phyloP scores from a whole-genome alignment of 2,113 vertebrate species.

The Myiopsitta monachus region DNA sequence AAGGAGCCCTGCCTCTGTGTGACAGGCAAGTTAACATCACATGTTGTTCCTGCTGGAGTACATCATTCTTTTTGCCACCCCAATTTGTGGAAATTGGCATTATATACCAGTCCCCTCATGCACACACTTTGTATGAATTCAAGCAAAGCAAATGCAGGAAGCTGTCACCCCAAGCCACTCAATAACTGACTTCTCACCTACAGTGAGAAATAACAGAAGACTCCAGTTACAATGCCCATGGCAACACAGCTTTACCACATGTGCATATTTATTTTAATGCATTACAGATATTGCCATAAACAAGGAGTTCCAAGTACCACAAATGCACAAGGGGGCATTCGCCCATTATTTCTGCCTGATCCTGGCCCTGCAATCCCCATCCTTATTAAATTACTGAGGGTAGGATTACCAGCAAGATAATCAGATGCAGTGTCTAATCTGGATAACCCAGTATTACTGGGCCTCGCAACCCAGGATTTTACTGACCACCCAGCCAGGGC shows the following conservation, averaged over 20 bases:
- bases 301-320: neutral
- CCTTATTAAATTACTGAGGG: slow-evolving; percentile 62
- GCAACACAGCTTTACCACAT: neutral
- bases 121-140: neutral
- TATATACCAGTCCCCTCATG: neutral
- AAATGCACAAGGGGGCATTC: neutral
- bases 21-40: neutral
- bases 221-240: neutral
- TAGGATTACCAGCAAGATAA: slow-evolving; percentile 58
- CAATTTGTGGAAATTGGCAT: neutral
- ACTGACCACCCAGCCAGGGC: neutral
- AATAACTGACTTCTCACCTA: neutral
- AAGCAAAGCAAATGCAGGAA: neutral
- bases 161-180: neutral
- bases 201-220: neutral
- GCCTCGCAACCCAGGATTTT: slow-evolving; percentile 9
- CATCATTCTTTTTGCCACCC: neutral
- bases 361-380: slow-evolving; percentile 6
- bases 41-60: neutral
- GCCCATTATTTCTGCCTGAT: slow-evolving; percentile 5
- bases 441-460: slow-evolving; percentile 40
- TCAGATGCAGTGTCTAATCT: slow-evolving; percentile 46
- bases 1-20: neutral
- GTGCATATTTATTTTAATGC: neutral
- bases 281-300: neutral